Evolutionary conservation across 2,113 vertebrate genomes (phyloP).

Genomic region (Cygnus atratus): DNA sequence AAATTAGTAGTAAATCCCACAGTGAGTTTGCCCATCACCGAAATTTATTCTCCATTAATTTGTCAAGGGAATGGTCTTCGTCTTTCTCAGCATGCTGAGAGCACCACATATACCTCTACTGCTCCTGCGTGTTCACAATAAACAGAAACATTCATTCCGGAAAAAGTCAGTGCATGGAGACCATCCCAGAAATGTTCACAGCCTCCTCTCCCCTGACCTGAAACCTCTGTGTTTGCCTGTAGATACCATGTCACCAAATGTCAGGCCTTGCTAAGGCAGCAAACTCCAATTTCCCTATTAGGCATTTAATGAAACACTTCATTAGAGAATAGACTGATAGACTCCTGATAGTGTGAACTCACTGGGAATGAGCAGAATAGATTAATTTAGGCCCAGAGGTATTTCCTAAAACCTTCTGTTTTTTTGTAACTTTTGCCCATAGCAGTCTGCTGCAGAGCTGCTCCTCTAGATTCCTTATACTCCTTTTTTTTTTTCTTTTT

Average conservation of each 20-base stretch:
- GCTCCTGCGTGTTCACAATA: neutral
- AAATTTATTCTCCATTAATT: neutral
- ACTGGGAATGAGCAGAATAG: neutral
- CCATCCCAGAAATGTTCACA: neutral
- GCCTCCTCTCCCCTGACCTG: neutral
- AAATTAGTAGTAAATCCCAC: neutral
- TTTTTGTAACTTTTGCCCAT: neutral
- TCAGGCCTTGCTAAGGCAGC: neutral
- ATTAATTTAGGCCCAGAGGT: neutral
- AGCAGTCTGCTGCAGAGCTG: neutral
- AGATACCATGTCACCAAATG: neutral
- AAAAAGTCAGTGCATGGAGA: neutral
- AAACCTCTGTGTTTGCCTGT: neutral
- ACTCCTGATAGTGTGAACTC: neutral
- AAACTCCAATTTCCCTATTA: neutral
- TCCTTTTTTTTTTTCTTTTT: neutral
- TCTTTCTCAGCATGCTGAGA: neutral
- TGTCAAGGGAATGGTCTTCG: neutral
- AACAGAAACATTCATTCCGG: neutral
- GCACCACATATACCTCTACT: rapidly evolving
- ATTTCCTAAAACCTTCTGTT: neutral
- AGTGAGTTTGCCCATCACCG: neutral
- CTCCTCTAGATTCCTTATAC: neutral
- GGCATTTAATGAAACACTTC: neutral
- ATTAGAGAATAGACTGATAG: neutral